A percentile compares a stretch with the other conserved stretches of the same genome.
Evolutionary conservation across 2,888 invertebrate species (phyloP).

Genomic region (Diarsia mendica): DNA sequence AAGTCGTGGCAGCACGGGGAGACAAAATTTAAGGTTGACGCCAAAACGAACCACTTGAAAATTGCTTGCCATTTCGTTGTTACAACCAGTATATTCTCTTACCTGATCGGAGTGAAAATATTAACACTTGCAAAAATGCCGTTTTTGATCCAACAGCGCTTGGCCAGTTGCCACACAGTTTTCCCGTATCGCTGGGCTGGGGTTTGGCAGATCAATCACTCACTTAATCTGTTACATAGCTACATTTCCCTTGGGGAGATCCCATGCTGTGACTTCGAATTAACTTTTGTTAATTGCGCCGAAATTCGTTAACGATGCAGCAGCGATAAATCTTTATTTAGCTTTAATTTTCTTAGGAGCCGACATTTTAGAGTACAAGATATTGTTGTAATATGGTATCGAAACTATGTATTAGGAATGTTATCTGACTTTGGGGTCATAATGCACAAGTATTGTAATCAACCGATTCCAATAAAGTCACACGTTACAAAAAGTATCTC

Average conservation of each 20-base stretch:
- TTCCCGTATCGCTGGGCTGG: conserved; percentile 35
- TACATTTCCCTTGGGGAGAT: conserved; percentile 47
- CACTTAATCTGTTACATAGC: conserved; percentile 54
- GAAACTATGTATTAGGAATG: neutral
- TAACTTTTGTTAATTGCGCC: conserved; percentile 46
- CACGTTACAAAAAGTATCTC: neutral
- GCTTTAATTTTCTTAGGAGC: neutral
- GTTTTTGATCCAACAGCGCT: conserved; percentile 27
- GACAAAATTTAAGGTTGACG: neutral
- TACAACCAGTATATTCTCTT: conserved; percentile 4
- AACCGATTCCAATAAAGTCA: neutral
- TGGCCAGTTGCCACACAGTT: conserved; percentile 55
- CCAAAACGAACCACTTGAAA: conserved; percentile 3
- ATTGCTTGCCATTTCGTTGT: conserved; percentile 1
- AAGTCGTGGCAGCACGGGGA: neutral
- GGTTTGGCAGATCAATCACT: conserved; percentile 54
- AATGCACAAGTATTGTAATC: neutral
- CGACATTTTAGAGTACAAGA: neutral
- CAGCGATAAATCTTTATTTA: conserved; percentile 13
- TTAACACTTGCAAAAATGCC: conserved; percentile 27
- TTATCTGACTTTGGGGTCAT: too few relatives aligned
- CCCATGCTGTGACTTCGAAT: conserved; percentile 41
- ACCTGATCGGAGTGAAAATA: conserved; percentile 26
- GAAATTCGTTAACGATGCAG: conserved; percentile 25
- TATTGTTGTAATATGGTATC: neutral